These are phyloP conservation scores for Clitarchus hookeri DNA, from an alignment of 2,888 invertebrate genomes.

Conservation along the genomic window DNA sequence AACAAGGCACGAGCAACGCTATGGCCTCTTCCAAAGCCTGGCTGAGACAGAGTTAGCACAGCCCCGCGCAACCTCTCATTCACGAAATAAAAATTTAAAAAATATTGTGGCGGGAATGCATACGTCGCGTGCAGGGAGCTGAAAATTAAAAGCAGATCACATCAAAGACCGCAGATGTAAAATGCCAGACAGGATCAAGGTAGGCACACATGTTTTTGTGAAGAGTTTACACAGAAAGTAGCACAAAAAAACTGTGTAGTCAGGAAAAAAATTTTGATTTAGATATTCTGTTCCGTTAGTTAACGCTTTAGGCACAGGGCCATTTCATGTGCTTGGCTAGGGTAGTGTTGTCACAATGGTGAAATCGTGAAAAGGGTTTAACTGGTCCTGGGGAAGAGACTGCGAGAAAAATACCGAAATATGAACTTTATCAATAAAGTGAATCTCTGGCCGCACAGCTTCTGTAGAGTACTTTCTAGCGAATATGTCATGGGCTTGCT, in stretches of 20 bases:
- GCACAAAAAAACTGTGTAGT: not conserved
- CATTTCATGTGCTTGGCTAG: too few relatives aligned
- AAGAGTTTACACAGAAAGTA: not conserved
- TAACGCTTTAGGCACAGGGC: too few relatives aligned
- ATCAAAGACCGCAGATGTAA: constrained; percentile 1
- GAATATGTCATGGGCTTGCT: too few relatives aligned
- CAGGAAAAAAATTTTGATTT: not conserved
- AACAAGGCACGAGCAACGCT: not conserved
- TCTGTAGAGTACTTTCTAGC: too few relatives aligned
- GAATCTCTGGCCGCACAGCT: too few relatives aligned
- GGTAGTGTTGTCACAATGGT: too few relatives aligned
- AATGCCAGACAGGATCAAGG: not conserved
- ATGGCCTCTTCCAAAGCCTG: not conserved
- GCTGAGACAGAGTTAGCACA: not conserved
- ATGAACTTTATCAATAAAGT: too few relatives aligned
- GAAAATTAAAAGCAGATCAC: not conserved
- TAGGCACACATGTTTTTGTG: not conserved
- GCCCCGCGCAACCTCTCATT: not conserved
- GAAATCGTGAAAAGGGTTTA: too few relatives aligned
- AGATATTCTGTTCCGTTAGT: too few relatives aligned
- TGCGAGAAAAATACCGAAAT: too few relatives aligned
- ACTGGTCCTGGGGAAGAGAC: too few relatives aligned
- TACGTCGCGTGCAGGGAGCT: not conserved
- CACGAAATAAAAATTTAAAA: not conserved
- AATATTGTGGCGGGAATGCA: not conserved